phyloP scores from a whole-genome alignment of 2,113 vertebrate species.

The Apteryx mantelli region DNA sequence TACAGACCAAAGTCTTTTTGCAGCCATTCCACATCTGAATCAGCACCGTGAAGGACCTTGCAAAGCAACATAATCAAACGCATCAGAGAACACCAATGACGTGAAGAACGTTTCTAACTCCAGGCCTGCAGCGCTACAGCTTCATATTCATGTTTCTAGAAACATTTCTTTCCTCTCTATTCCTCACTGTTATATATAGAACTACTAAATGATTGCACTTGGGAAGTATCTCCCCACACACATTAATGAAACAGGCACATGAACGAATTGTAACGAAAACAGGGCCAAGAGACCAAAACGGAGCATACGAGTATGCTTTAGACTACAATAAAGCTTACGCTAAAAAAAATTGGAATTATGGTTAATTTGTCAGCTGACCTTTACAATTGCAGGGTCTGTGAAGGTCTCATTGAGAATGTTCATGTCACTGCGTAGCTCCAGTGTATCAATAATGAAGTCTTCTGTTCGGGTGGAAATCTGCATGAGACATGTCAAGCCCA shows the following conservation, averaged over 20 bases:
- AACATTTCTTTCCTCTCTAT: not conserved
- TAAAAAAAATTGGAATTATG: not conserved
- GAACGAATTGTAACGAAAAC: not conserved
- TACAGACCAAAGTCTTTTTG: conserved; percentile 96
- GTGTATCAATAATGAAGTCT: conserved; percentile 91
- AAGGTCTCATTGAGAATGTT: conserved; percentile 94
- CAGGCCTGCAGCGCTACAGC: not conserved
- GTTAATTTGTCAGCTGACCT: conserved; percentile 80
- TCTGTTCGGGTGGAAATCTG: conserved; percentile 94
- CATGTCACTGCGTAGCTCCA: conserved; percentile 92
- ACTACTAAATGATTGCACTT: not conserved
- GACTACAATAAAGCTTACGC: not conserved
- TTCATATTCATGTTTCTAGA: not conserved
- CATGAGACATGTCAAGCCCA: conserved; percentile 94
- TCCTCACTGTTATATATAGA: not conserved
- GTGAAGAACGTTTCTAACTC: not conserved
- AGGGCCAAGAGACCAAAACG: not conserved
- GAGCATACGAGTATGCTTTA: not conserved
- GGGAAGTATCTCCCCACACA: not conserved
- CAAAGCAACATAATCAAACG: not conserved
- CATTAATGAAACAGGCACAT: not conserved
- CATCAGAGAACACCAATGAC: not conserved
- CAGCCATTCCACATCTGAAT: conserved; percentile 97
- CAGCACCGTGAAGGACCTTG: conserved; percentile 94
- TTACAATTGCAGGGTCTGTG: conserved; percentile 89